These are phyloP conservation scores for Papilio aristodemus DNA, from an alignment of 1,140 invertebrate species.

Conservation along the genomic window DNA sequence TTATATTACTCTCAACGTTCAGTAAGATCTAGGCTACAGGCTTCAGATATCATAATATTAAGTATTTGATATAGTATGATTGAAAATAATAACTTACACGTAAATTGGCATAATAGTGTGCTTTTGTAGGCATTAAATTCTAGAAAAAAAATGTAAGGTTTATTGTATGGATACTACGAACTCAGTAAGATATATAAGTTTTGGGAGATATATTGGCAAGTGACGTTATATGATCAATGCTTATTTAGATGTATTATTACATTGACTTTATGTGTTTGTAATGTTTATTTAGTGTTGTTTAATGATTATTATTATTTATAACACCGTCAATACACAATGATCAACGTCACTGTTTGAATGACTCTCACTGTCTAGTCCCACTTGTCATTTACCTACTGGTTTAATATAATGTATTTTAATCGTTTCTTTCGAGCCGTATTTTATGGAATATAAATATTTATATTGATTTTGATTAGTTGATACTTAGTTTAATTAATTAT, in stretches of 20 bases:
- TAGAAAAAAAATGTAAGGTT: slow-evolving; percentile 31
- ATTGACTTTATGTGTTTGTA: slow-evolving; percentile 36
- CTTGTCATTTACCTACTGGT: not conserved
- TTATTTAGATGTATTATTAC: slow-evolving; percentile 33
- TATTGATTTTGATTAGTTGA: slow-evolving; percentile 38
- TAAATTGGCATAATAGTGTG: slow-evolving; percentile 36
- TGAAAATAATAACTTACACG: slow-evolving; percentile 3
- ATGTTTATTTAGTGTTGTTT: too few relatives aligned
- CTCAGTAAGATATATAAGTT: not conserved
- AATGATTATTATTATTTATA: not conserved
- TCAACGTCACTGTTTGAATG: too few relatives aligned
- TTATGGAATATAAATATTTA: slow-evolving; percentile 33
- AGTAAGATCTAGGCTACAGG: not conserved
- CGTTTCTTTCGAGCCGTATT: slow-evolving; percentile 15
- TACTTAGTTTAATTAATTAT: slow-evolving; percentile 57
- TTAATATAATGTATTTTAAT: not conserved
- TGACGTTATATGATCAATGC: slow-evolving; percentile 37
- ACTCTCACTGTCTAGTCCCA: too few relatives aligned
- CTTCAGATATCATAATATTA: slow-evolving; percentile 29
- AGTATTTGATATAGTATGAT: slow-evolving; percentile 1
- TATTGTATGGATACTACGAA: slow-evolving; percentile 2
- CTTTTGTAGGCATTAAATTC: slow-evolving; percentile 50
- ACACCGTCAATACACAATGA: not conserved
- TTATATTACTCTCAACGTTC: not conserved
- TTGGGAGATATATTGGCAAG: slow-evolving; percentile 14